Evolutionary conservation across 2,113 vertebrate species (phyloP).

Genomic region (Hippocampus abdominalis): DNA sequence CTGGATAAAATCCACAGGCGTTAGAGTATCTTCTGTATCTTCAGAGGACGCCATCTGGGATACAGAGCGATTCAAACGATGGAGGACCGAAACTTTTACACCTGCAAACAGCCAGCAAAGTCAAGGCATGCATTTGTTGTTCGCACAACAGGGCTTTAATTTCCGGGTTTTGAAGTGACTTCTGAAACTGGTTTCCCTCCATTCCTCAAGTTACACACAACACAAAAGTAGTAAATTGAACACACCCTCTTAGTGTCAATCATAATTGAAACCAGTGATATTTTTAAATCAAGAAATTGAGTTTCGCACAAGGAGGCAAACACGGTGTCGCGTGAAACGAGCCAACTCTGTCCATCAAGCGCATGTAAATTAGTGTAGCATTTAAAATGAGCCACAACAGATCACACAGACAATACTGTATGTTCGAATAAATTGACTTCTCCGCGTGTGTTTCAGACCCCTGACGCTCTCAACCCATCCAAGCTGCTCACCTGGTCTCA

Average conservation of each 20-base stretch:
- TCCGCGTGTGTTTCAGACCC: constrained; percentile 20
- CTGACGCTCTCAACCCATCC: background rate
- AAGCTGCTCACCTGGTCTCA: constrained; percentile 26
- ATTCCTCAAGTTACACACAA: constrained; percentile 30
- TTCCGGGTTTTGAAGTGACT: background rate
- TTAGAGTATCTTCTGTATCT: constrained; percentile 61
- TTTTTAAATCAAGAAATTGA: background rate
- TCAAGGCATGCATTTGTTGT: background rate
- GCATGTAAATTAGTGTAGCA: background rate
- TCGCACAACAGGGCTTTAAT: background rate
- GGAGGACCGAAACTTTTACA: background rate
- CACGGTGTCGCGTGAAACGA: background rate
- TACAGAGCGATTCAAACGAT: background rate
- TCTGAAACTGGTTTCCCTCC: constrained; percentile 43
- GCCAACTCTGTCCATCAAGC: background rate
- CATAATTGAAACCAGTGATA: background rate
- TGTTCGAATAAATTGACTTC: background rate
- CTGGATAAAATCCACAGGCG: constrained; percentile 83
- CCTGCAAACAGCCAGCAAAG: background rate
- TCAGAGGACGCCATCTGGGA: constrained; percentile 49
- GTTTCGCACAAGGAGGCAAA: background rate
- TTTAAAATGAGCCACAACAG: background rate
- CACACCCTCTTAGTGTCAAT: background rate
- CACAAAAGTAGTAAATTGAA: background rate
- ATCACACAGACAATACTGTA: background rate